phyloP scores from a whole-genome alignment of 2,888 invertebrate species.

The Zonitis immaculata region DNA sequence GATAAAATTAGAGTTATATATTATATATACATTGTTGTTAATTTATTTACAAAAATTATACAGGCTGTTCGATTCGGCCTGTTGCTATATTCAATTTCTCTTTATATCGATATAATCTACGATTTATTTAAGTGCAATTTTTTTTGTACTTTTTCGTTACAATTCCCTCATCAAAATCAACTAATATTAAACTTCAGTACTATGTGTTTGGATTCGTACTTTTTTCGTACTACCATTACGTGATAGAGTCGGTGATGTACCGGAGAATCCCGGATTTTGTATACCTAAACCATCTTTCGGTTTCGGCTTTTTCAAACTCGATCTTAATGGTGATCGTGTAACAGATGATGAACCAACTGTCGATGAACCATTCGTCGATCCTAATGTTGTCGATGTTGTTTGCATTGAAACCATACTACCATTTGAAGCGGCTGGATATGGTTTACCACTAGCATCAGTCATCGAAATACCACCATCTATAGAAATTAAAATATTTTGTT shows the following conservation, averaged over 20 bases:
- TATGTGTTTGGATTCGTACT: constrained; percentile 87
- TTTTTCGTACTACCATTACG: constrained; percentile 86
- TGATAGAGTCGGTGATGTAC: constrained; percentile 76
- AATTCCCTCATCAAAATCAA: not conserved
- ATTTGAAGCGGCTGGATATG: constrained; percentile 56
- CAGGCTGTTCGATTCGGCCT: not conserved
- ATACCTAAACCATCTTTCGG: constrained; percentile 69
- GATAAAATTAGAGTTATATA: too few relatives aligned
- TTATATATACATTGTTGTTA: not conserved
- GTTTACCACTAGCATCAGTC: constrained; percentile 83
- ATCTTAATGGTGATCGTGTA: constrained; percentile 62
- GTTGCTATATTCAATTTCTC: not conserved
- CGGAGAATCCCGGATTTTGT: constrained; percentile 80
- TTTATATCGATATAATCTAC: not conserved
- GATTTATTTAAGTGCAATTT: not conserved
- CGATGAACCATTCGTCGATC: constrained; percentile 54
- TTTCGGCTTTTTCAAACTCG: constrained; percentile 72
- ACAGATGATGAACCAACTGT: constrained; percentile 50
- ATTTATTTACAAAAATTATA: not conserved
- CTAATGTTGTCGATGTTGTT: constrained; percentile 64
- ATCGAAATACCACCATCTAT: constrained; percentile 61
- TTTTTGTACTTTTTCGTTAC: not conserved
- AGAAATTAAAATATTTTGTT: constrained; percentile 2
- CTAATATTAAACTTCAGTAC: constrained; percentile 72
- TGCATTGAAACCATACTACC: constrained; percentile 71